These are phyloP conservation scores for Drosophila falleni DNA, from an alignment of 2,888 invertebrate species.

Conservation along the genomic window DNA sequence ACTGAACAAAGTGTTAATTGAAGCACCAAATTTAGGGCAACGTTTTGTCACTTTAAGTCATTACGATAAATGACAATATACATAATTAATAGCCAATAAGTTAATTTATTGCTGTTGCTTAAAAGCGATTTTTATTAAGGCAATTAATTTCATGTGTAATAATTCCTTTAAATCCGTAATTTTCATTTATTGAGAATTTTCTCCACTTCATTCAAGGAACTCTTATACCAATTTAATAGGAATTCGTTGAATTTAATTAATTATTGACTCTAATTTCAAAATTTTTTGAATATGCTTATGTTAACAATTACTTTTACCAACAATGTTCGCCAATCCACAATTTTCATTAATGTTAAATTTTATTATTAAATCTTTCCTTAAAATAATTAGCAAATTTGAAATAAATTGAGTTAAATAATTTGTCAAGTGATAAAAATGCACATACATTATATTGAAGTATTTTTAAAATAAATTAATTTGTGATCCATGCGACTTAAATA, in stretches of 20 bases:
- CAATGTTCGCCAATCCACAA: neutral
- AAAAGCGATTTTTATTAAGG: neutral
- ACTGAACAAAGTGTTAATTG: constrained; percentile 3
- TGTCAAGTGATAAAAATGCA: neutral
- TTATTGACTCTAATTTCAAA: neutral
- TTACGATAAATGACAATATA: constrained; percentile 12
- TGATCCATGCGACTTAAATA: too few species aligned
- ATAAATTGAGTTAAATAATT: neutral
- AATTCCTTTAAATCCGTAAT: constrained; percentile 3
- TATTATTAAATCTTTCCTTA: too few species aligned
- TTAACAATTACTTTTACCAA: neutral
- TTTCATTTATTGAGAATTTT: neutral
- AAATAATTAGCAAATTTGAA: too few species aligned
- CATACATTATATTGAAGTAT: neutral
- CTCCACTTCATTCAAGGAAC: neutral
- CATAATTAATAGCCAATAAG: constrained; percentile 8
- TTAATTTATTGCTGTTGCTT: constrained; percentile 9
- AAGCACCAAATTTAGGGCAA: neutral
- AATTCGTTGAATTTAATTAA: neutral
- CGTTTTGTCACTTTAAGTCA: constrained; percentile 5
- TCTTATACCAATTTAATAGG: neutral
- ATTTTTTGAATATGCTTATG: neutral
- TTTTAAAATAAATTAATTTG: neutral
- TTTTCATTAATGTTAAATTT: too few species aligned
- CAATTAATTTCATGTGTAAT: constrained; percentile 7